Evolutionary conservation across 2,888 invertebrate genomes (phyloP).

Genomic region (Protonemura montana): DNA sequence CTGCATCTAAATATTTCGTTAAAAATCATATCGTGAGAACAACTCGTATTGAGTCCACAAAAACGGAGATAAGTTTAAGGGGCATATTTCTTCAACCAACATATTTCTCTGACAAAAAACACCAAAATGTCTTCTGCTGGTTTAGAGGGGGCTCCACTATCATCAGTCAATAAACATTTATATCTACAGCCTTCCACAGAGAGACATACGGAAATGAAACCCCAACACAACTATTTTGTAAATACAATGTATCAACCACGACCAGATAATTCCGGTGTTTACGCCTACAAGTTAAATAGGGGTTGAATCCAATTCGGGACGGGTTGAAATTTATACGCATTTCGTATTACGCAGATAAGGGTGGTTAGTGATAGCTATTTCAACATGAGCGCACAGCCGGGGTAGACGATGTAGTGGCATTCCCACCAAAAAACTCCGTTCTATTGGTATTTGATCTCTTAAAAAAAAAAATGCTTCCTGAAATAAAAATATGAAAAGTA

Average conservation of each 20-base stretch:
- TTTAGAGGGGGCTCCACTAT: not conserved
- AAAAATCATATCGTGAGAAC: not conserved
- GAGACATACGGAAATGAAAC: not conserved
- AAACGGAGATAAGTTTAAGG: not conserved
- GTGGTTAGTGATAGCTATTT: not conserved
- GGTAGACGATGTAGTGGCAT: not conserved
- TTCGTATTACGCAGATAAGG: not conserved
- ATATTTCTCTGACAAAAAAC: not conserved
- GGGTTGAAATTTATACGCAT: not conserved
- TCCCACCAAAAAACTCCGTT: not conserved
- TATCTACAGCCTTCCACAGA: not conserved
- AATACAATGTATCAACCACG: not conserved
- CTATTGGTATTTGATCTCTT: not conserved
- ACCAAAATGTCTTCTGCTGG: not conserved
- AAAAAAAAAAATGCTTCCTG: not conserved
- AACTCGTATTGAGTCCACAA: not conserved
- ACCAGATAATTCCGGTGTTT: constrained; percentile 4
- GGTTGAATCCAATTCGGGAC: not conserved
- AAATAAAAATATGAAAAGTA: not conserved
- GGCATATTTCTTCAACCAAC: too few species aligned
- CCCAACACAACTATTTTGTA: not conserved
- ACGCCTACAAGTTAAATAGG: constrained; percentile 5
- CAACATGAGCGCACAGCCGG: not conserved
- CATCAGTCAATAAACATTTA: constrained; percentile 1
- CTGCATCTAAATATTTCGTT: not conserved